Evolutionary conservation across 2,888 invertebrate genomes (phyloP).

Genomic region (Ophioninae sp.): DNA sequence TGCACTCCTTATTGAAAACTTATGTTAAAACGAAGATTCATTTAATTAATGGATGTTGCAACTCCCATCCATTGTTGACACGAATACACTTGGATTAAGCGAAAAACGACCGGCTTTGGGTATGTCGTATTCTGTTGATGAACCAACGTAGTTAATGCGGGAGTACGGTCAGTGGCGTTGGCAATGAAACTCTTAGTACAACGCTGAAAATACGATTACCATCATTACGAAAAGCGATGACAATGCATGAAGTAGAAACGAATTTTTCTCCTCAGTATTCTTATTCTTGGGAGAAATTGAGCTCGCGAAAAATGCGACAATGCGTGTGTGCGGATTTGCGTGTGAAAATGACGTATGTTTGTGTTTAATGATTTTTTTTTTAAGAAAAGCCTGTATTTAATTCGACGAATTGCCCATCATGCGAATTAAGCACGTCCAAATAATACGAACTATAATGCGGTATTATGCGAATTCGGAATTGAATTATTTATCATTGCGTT

Average conservation of each 20-base stretch:
- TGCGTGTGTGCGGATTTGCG: conserved; percentile 1
- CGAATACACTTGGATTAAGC: not conserved
- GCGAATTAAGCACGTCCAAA: not conserved
- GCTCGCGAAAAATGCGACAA: not conserved
- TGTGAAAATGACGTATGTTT: not conserved
- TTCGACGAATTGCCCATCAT: not conserved
- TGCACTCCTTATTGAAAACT: too few species aligned
- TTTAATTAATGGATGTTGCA: not conserved
- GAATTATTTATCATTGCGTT: conserved; percentile 7
- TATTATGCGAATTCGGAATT: conserved; percentile 10
- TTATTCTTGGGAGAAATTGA: not conserved
- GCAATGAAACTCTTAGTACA: not conserved
- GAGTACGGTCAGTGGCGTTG: not conserved
- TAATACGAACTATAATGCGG: not conserved
- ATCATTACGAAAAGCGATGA: not conserved
- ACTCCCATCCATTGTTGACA: not conserved
- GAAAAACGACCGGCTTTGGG: not conserved
- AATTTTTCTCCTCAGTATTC: not conserved
- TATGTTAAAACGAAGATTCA: not conserved
- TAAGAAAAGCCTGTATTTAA: conserved; percentile 1
- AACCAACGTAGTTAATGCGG: not conserved
- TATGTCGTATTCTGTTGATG: not conserved
- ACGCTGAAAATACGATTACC: not conserved
- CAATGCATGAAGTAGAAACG: not conserved
- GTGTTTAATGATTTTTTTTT: not conserved